Conservation (phyloP, 2,113 vertebrate species). For the Alethe castanea region DNA sequence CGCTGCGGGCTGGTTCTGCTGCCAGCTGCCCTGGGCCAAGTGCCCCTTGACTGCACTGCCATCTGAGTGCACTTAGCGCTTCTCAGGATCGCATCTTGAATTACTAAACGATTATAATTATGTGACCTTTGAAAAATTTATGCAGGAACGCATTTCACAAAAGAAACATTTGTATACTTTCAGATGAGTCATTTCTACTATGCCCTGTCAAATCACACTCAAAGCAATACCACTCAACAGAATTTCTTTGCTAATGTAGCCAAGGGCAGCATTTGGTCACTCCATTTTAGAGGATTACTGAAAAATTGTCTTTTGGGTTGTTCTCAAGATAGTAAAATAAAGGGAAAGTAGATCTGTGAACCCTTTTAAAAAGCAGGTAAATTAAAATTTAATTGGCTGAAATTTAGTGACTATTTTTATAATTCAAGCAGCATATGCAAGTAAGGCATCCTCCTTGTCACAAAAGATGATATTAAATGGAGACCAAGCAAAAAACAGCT, state of each 20-base stretch:
- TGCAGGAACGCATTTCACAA: background rate
- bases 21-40: background rate
- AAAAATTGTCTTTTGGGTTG: background rate
- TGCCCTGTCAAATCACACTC: background rate
- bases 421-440: background rate
- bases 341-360: background rate
- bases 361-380: background rate
- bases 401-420: background rate
- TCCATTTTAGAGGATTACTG: background rate
- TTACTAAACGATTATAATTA: background rate
- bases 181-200: constrained; percentile 33
- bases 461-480: background rate
- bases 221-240: background rate
- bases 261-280: background rate
- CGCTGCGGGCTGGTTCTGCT: background rate
- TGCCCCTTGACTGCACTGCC: background rate
- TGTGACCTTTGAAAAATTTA: constrained; percentile 44
- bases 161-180: constrained; percentile 22
- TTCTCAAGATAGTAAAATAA: background rate
- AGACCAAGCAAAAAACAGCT: background rate
- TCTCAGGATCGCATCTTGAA: background rate
- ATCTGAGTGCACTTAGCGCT: background rate
- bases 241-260: background rate
- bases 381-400: background rate
- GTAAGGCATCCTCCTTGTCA: background rate